Evolutionary conservation across 2,113 vertebrate genomes (phyloP), one percentile per base, ranked within the genome.

Genomic region (Halichoeres trimaculatus): DNA sequence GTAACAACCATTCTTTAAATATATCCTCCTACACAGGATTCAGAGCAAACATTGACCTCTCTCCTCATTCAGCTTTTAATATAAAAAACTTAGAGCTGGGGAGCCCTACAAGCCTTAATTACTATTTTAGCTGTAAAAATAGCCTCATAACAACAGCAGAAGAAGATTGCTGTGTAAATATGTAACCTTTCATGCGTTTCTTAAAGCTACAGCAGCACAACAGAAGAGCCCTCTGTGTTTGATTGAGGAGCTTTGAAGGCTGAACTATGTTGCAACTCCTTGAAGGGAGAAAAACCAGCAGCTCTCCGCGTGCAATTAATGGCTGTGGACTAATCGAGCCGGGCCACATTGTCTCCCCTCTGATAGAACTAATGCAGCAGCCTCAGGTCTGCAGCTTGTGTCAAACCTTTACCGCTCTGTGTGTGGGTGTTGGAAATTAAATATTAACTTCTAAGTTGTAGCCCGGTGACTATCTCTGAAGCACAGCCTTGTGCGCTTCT

Each of bases 401-500:
- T 90, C 87, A 90, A 88, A 91, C 89, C 88, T 89, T 92, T 83
- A 74, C 67, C 59, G 59, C 78, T 72, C 55, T 34, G 47, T 71
- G 89, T 74, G 90, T 93, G 91, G 91, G 91, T 72, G 93, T 87
- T 78, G 74, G 70, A 88, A 89, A 93, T 93, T 57, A 92, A 93
- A 93, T 83, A 93, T 93, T 92, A 92, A 92, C 86, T 91, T 91
- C 75, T 75, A 78, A 85, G 86, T 90, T 56, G 72, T 77, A 88
- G 88, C 84, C 81, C 70, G 47, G 90, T 80, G 89, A 90, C 89
- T 92, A 92, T 93, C 90, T 91, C 85, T 88, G 83, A 91, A 87
- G 85, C 83, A 38, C 87, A 93, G 92, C 81, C 81, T 78, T 58
- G 71, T 38, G 79, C 86, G 77, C 81, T 64, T 90, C 80, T 88